Evolutionary conservation across 2,797 vertebrate species (phyloP), one percentile per base, ranked within the genome.

Genomic region (Vireo griseus): DNA sequence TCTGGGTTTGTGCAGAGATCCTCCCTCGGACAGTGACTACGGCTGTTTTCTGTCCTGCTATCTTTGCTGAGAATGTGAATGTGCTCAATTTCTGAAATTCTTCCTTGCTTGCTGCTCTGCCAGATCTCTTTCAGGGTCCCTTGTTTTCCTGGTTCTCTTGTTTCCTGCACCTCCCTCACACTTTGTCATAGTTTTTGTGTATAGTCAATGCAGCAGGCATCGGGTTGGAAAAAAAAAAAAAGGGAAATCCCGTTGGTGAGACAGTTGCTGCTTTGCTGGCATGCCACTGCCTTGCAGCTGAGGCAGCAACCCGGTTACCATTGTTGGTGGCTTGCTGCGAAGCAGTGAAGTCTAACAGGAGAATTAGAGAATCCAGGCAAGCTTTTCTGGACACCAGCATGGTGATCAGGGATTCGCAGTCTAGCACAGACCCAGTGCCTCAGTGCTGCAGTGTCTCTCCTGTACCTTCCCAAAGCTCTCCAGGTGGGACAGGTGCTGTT

Each of bases 21-120:
- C n/a, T 88, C 35, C n/a, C 40, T 48, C 51, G 74, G 37, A 79
- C 42, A 8, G 44, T 79, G 63, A 33, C 58, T 78, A 52, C 39
- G 51, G 68, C 86, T 94, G 85, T 90, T 89, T 90, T 78, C 66
- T 72, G 29, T 59, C 77, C 65, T 84, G 45, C 93, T 95, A 86
- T 95, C 91, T 94, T 85, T 40, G 86, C 29, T 75, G 67, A 69
- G 81, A 92, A 91, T 95, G 87, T 85, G 58, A 72, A 87, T 48
- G 59, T 51, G 73, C 84, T 66, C 47, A 77, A 88, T 91, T 95
- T 94, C 74, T 85, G 71, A 54, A 95, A 92, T 94, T 90, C 88
- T 54, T 85, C 48, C 25, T 18, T 59, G 45, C 72, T 48, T 62
- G 40, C 63, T 86, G 35, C 16, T 66, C 72, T 85, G 72, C 7